Percentiles rank a stretch among this genome's conserved stretches.
These are phyloP conservation scores for Hippopotamyrus pictus DNA, from an alignment of 2,797 vertebrate genomes.

Conservation along the genomic window DNA sequence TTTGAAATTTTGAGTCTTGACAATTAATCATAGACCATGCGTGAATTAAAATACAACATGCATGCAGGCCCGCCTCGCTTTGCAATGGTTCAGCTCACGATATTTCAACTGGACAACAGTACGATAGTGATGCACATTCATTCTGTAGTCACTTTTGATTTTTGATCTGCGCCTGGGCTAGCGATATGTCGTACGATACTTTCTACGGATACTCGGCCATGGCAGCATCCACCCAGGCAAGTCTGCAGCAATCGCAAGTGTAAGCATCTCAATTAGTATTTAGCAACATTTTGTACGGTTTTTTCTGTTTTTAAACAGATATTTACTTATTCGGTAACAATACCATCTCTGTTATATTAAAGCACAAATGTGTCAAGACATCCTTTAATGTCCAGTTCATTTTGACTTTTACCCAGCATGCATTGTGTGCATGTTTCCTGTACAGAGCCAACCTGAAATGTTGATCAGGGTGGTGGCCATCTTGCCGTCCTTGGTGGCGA, in stretches of 20 bases:
- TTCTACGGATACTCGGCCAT: not conserved
- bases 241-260: not conserved
- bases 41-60: not conserved
- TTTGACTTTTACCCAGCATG: not conserved
- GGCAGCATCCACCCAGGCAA: not conserved
- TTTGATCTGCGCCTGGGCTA: not conserved
- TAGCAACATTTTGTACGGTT: not conserved
- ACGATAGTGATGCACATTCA: not conserved
- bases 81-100: not conserved
- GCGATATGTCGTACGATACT: not conserved
- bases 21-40: not conserved
- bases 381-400: not conserved
- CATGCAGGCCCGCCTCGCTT: not conserved
- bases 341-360: not conserved
- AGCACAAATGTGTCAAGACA: not conserved
- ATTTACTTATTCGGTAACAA: not conserved
- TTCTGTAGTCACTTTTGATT: not conserved
- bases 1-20: not conserved
- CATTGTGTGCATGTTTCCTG: not conserved
- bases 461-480: slow-evolving; percentile 97
- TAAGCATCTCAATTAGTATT: not conserved
- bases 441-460: slow-evolving; percentile 79
- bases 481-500: slow-evolving; percentile 78
- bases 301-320: not conserved
- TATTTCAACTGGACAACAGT: not conserved